Evolutionary conservation across 2,888 invertebrate genomes (phyloP).

Genomic region (Lydus trimaculatus): DNA sequence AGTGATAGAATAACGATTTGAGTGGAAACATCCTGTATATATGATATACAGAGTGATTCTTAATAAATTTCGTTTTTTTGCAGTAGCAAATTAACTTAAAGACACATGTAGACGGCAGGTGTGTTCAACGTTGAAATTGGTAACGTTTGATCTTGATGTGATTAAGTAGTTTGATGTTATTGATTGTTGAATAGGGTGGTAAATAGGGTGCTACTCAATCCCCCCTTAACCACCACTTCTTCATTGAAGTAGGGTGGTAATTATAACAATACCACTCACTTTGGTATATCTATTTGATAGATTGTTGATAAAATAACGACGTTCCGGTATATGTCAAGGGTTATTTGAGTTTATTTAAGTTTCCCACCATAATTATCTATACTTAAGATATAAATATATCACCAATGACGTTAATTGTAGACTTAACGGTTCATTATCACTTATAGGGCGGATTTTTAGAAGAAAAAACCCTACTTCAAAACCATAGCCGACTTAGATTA

Average conservation of each 20-base stretch:
- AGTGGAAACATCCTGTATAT: neutral
- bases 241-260: too few species aligned
- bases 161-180: constrained; percentile 7
- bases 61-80: neutral
- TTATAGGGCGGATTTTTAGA: too few species aligned
- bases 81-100: neutral
- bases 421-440: too few species aligned
- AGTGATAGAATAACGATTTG: neutral
- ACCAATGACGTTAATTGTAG: too few species aligned
- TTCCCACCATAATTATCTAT: too few species aligned
- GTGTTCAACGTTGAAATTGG: neutral
- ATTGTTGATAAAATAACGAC: too few species aligned
- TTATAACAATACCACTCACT: neutral
- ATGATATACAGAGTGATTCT: neutral
- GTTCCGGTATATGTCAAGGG: too few species aligned
- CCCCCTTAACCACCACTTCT: too few species aligned
- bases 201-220: neutral
- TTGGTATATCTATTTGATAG: too few species aligned
- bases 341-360: too few species aligned
- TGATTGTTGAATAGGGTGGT: neutral
- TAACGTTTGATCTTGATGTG: constrained; percentile 4
- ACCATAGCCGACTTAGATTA: neutral
- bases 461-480: too few species aligned
- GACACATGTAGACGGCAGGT: neutral
- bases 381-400: too few species aligned